A percentile compares a stretch with the other conserved stretches of the same genome.
Conservation (phyloP, 2,888 invertebrate genomes). For the Ennomos quercinarius region DNA sequence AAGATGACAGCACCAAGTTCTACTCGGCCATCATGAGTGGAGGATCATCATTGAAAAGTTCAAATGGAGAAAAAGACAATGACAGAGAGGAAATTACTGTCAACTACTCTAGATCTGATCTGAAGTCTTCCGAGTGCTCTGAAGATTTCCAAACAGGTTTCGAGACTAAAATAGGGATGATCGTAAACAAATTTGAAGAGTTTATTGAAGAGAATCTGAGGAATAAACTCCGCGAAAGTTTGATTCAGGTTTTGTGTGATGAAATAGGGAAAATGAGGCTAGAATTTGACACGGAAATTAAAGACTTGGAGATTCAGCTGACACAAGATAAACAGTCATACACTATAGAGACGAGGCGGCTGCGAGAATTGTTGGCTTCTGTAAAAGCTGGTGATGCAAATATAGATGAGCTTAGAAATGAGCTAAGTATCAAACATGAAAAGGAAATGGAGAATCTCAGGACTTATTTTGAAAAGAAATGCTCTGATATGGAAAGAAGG, state of each 20-base stretch:
- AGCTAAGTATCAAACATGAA: conserved; percentile 88
- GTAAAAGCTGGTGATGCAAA: conserved; percentile 86
- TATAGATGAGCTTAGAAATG: conserved; percentile 83
- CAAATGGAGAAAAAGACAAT: conserved; percentile 79
- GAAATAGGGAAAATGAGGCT: conserved; percentile 80
- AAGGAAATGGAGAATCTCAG: conserved; percentile 92
- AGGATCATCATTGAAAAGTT: conserved; percentile 69
- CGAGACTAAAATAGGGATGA: conserved; percentile 63
- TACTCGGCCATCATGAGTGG: conserved; percentile 76
- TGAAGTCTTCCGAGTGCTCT: conserved; percentile 65
- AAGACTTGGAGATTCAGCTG: conserved; percentile 75
- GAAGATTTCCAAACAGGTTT: conserved; percentile 74
- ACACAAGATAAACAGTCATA: conserved; percentile 85
- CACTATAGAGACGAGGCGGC: conserved; percentile 78
- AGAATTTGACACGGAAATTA: conserved; percentile 70
- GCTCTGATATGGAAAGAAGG: conserved; percentile 92
- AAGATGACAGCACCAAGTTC: conserved; percentile 76
- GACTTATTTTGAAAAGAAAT: conserved; percentile 92
- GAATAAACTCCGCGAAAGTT: conserved; percentile 81
- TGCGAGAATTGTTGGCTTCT: conserved; percentile 83
- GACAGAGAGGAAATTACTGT: conserved; percentile 79
- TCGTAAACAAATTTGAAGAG: conserved; percentile 69
- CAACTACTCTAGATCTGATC: conserved; percentile 74
- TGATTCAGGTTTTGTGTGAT: conserved; percentile 83
- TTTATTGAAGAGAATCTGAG: conserved; percentile 73